These are phyloP conservation scores for Ctenochaetus hawaiiensis DNA, from an alignment of 2,797 vertebrate genomes.

Conservation along the genomic window DNA sequence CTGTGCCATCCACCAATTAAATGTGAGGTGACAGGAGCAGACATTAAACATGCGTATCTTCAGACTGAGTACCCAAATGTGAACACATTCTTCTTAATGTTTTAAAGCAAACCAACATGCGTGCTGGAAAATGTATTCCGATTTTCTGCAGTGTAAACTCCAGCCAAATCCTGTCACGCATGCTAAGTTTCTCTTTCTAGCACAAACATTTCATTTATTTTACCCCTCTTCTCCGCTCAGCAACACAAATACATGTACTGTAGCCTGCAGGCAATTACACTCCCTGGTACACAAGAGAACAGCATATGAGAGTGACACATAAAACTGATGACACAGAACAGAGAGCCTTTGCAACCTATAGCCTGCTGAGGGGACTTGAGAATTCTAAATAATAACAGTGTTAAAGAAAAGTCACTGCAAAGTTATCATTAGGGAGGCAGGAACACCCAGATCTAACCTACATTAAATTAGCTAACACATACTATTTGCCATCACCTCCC, in stretches of 20 bases:
- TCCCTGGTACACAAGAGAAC: slow-evolving; percentile 4
- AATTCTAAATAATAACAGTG: slow-evolving; percentile 7
- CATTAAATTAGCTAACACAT: slow-evolving; percentile 49
- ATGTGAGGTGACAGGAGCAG: slow-evolving; percentile 65
- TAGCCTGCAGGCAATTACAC: slow-evolving; percentile 8
- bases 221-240: not conserved
- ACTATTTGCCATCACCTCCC: slow-evolving; percentile 52
- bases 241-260: slow-evolving; percentile 23
- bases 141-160: slow-evolving; percentile 54
- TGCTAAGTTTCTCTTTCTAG: slow-evolving; percentile 31
- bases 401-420: slow-evolving; percentile 41
- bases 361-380: slow-evolving; percentile 3
- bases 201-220: slow-evolving; percentile 29
- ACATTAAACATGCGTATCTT: slow-evolving; percentile 73
- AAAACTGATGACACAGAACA: slow-evolving; percentile 11
- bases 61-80: slow-evolving; percentile 60
- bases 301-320: slow-evolving; percentile 28
- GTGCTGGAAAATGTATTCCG: slow-evolving; percentile 37
- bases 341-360: slow-evolving; percentile 20
- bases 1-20: slow-evolving; percentile 74
- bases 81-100: slow-evolving; percentile 60
- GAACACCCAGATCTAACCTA: slow-evolving; percentile 40
- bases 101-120: slow-evolving; percentile 64
- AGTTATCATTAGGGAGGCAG: slow-evolving; percentile 47
- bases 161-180: slow-evolving; percentile 35